Evolutionary conservation across 2,888 invertebrate species (phyloP), one percentile per base, ranked within the genome.

Genomic region (Trichopria drosophilae): DNA sequence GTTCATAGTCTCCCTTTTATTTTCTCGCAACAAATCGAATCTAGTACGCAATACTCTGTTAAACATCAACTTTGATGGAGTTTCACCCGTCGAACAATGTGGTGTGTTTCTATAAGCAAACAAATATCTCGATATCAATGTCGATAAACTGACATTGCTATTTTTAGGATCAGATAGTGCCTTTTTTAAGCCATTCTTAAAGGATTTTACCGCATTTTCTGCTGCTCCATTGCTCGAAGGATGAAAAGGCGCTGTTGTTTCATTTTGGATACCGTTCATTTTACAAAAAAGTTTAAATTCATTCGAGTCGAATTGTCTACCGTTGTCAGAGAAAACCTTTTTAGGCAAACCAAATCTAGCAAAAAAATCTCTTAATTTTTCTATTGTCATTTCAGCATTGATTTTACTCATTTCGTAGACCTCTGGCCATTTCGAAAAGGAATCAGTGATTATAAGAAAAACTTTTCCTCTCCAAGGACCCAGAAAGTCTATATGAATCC

Each of bases 371-470:
- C 46, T 35, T 4, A 64, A 41, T 16, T 39, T 36, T 16, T 40
- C 16, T 3, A 59, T 49, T 1, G 60, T 59, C 3, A 6, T 28
- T 23, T 42, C 29, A 0, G 60, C 28, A 6, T 45, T 39, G 2
- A 46, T 56, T 6, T 16, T 42, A 3, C 6, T 18, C 61, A 63
- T 61, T 1, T 37, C n/a, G 13, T 43, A 50, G 5, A 62, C 41
- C 37, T 65, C 61, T 1, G 53, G 31, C 60, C 60, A 61, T 35
- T 61, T 60, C 1, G 50, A 53, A 26, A 46, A 57, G 10, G 55
- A 48, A 28, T 63, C 61, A 1, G 46, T 55, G 6, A 64, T 37
- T 3, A 62, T 12, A 16, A 63, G 36, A 35, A 51, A 60, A 36
- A 44, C 56, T 31, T 44, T 45, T 4, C 45, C 49, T 22, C 51